Percentiles rank a stretch among this genome's conserved stretches.
phyloP scores from a whole-genome alignment of 2,888 invertebrate species.

The Gandaritis pyraliata region DNA sequence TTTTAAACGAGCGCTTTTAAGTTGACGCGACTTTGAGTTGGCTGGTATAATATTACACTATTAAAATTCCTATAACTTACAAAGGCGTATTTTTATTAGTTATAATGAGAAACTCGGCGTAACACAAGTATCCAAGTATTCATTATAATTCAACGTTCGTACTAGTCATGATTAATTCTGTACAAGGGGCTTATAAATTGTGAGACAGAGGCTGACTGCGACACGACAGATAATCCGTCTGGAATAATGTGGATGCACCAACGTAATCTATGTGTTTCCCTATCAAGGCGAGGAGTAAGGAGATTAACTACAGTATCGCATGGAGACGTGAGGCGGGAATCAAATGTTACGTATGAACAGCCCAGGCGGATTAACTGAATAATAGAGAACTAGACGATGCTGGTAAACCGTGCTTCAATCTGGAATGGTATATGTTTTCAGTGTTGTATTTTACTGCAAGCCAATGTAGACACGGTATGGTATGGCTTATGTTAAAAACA shows the following conservation, averaged over 20 bases:
- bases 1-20: slow-evolving; percentile 41
- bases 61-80: slow-evolving; percentile 15
- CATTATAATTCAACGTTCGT: slow-evolving; percentile 35
- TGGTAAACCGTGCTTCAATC: slow-evolving; percentile 18
- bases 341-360: slow-evolving; percentile 41
- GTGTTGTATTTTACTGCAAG: too few species aligned
- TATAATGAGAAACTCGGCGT: slow-evolving; percentile 22
- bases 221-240: slow-evolving; percentile 65
- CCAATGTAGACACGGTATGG: too few species aligned
- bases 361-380: slow-evolving; percentile 41
- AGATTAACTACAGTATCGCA: slow-evolving; percentile 61
- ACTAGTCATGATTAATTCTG: slow-evolving; percentile 56
- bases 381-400: slow-evolving; percentile 36
- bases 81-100: slow-evolving; percentile 16
- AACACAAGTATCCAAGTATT: slow-evolving; percentile 27
- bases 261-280: slow-evolving; percentile 63
- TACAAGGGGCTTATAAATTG: slow-evolving; percentile 54
- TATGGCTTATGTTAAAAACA: too few species aligned
- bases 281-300: slow-evolving; percentile 59
- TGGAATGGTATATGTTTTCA: slow-evolving; percentile 12
- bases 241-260: slow-evolving; percentile 65
- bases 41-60: slow-evolving; percentile 28
- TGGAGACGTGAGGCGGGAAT: slow-evolving; percentile 36
- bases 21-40: slow-evolving; percentile 31
- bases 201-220: slow-evolving; percentile 53